Conservation (phyloP, 2,888 invertebrate genomes). For the Diploptera punctata region DNA sequence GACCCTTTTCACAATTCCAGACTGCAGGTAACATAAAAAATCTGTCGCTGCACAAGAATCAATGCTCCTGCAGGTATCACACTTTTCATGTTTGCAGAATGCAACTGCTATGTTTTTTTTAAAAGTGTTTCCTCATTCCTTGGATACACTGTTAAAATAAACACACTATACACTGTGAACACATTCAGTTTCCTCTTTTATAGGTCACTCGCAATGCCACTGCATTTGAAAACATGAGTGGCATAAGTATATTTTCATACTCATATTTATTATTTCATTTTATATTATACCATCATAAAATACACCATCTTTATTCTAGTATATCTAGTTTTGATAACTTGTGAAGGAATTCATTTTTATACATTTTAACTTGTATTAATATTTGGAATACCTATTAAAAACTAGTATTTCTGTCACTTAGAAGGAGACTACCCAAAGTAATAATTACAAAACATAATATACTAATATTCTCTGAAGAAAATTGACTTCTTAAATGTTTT, state of each 20-base stretch:
- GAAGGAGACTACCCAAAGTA: no score
- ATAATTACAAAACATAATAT: no score
- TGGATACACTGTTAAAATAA: conserved; percentile 22
- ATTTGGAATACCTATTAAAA: no score
- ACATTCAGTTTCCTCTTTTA: not conserved
- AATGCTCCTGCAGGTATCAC: not conserved
- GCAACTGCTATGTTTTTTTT: not conserved
- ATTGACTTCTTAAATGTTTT: no score
- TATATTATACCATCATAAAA: not conserved
- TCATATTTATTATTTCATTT: not conserved
- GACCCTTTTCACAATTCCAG: not conserved
- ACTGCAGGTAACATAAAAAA: not conserved
- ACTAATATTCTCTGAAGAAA: no score
- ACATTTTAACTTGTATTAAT: no score
- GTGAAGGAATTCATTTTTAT: not conserved
- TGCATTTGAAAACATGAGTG: conserved; percentile 19
- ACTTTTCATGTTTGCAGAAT: not conserved
- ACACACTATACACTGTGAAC: not conserved
- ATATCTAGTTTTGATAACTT: not conserved
- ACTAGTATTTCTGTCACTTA: no score
- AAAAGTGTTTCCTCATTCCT: not conserved
- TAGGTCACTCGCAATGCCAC: not conserved
- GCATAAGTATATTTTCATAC: not conserved
- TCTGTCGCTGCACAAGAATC: not conserved
- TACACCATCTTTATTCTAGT: not conserved